These are phyloP conservation scores for Meleagris gallopavo DNA, from an alignment of 2,113 vertebrate genomes.

Conservation along the genomic window DNA sequence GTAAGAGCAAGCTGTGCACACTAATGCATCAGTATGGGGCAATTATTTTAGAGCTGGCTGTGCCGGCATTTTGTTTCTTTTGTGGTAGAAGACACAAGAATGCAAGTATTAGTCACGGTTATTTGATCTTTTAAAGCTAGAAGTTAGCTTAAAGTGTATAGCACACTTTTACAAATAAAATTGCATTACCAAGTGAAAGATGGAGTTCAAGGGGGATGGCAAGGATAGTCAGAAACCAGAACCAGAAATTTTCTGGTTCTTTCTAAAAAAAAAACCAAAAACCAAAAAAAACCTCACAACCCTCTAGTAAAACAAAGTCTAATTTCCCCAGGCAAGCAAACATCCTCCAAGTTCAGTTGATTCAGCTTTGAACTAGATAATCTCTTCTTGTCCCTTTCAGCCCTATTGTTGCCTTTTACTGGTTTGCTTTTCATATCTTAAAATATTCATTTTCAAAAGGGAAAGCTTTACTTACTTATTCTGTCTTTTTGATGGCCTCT, in stretches of 20 bases:
- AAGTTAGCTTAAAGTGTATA: not conserved
- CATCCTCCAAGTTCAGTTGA: not conserved
- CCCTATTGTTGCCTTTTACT: not conserved
- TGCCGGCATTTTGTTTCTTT: not conserved
- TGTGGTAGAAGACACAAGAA: not conserved
- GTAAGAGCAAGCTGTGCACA: not conserved
- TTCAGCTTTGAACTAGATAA: not conserved
- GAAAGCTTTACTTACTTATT: not conserved
- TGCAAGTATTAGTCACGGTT: not conserved
- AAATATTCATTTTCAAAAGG: not conserved
- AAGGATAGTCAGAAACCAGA: not conserved
- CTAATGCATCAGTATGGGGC: not conserved
- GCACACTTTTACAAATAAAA: not conserved
- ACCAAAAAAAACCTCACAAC: not conserved
- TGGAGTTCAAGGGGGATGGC: not conserved
- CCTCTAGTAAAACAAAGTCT: not conserved
- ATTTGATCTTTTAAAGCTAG: not conserved
- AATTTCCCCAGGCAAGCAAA: not conserved
- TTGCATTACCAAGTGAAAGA: not conserved
- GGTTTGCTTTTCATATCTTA: not conserved
- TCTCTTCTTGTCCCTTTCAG: not conserved
- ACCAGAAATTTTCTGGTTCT: not conserved
- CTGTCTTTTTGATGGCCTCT: not conserved
- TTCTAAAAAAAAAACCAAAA: not conserved
- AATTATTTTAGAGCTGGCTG: not conserved